phyloP scores from a whole-genome alignment of 2,113 vertebrate species.

The Heptranchias perlo region DNA sequence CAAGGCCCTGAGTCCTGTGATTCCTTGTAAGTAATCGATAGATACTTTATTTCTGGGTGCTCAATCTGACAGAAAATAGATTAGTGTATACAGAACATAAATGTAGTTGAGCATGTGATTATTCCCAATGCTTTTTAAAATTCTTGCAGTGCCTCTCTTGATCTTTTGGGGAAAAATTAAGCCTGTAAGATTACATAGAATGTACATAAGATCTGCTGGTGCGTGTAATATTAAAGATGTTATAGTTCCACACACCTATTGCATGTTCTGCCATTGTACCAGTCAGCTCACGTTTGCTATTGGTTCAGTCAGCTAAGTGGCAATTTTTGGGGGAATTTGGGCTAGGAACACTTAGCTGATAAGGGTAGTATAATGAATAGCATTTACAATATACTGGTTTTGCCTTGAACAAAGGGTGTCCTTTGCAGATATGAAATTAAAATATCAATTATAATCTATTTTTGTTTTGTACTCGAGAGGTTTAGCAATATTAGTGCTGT shows the following conservation, averaged over 20 bases:
- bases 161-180: not conserved
- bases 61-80: not conserved
- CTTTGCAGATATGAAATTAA: not conserved
- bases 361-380: not conserved
- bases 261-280: not conserved
- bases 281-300: not conserved
- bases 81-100: not conserved
- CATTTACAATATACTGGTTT: not conserved
- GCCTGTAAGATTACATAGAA: too few species aligned
- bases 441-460: not conserved
- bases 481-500: not conserved
- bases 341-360: not conserved
- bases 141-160: not conserved
- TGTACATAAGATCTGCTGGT: too few species aligned
- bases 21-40: not conserved
- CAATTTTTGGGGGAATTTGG: not conserved
- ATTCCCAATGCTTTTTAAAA: not conserved
- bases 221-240: not conserved
- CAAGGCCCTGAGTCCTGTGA: not conserved
- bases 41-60: not conserved
- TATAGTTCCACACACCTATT: not conserved
- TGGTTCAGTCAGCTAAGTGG: not conserved
- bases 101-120: not conserved
- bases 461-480: not conserved
- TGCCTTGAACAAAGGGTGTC: not conserved